Percentiles rank a stretch among this genome's conserved stretches.
Evolutionary conservation across 2,888 invertebrate genomes (phyloP).

Genomic region (Agrochola circellaris): DNA sequence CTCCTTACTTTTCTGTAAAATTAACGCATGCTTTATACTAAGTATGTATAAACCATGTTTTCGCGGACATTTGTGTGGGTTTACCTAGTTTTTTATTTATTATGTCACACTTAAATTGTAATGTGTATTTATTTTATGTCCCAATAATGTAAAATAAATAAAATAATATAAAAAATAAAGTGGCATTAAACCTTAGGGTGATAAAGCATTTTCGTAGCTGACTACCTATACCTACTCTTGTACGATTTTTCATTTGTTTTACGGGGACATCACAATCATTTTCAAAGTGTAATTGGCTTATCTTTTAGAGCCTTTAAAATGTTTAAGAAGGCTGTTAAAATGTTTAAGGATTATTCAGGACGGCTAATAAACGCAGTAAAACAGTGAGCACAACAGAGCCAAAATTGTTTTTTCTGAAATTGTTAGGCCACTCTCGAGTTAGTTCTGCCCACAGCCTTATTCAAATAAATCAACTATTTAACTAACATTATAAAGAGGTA

Average conservation of each 20-base stretch:
- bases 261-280: conserved; percentile 17
- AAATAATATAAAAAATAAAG: too few relatives aligned
- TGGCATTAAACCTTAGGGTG: too few relatives aligned
- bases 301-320: conserved; percentile 14
- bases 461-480: background rate
- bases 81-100: background rate
- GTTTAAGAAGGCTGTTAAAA: conserved; percentile 3
- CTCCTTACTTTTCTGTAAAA: background rate
- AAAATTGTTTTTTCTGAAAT: too few relatives aligned
- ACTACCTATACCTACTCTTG: too few relatives aligned
- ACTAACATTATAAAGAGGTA: too few relatives aligned
- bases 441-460: background rate
- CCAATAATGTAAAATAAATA: background rate
- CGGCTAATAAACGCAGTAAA: background rate
- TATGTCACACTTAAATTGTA: background rate
- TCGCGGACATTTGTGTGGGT: background rate
- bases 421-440: too few relatives aligned
- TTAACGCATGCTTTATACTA: background rate
- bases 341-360: background rate
- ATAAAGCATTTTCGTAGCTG: too few relatives aligned
- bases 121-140: background rate
- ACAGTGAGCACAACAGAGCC: background rate
- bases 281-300: conserved; percentile 39
- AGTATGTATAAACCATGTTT: background rate
- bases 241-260: conserved; percentile 15